phyloP scores from a whole-genome alignment of 2,113 vertebrate genomes.

The Gallinago jamesoni region DNA sequence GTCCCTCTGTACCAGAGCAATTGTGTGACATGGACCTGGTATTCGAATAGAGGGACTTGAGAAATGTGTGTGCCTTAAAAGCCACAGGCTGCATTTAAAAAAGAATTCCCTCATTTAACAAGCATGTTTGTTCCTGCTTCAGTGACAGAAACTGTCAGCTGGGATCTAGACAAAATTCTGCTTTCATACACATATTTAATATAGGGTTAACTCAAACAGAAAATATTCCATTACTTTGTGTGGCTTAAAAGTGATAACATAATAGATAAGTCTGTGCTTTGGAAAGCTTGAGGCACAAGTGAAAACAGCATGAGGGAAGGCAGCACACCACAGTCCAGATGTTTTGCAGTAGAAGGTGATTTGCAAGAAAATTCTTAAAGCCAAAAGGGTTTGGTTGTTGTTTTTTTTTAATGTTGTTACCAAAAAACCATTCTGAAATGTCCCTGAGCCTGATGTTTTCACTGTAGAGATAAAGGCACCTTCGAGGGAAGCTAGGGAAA shows the following conservation, averaged over 20 bases:
- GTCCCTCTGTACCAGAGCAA: neutral
- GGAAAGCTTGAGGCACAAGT: slow-evolving; percentile 18
- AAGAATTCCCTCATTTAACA: neutral
- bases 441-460: slow-evolving; percentile 6
- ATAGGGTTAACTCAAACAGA: neutral
- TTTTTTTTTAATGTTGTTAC: neutral
- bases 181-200: neutral
- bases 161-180: neutral
- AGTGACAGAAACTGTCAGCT: neutral
- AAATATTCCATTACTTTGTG: neutral
- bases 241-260: slow-evolving; percentile 9
- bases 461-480: neutral
- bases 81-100: neutral
- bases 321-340: neutral
- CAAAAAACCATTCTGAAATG: neutral
- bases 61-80: neutral
- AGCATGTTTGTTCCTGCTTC: neutral
- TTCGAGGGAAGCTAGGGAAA: slow-evolving; percentile 1
- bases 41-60: neutral
- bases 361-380: neutral
- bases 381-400: neutral
- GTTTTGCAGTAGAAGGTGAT: slow-evolving; percentile 4
- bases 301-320: slow-evolving; percentile 17
- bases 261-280: slow-evolving; percentile 5
- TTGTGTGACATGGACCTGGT: neutral